These are phyloP conservation scores for Nothobranchius furzeri DNA, from an alignment of 2,113 vertebrate species.

Conservation along the genomic window DNA sequence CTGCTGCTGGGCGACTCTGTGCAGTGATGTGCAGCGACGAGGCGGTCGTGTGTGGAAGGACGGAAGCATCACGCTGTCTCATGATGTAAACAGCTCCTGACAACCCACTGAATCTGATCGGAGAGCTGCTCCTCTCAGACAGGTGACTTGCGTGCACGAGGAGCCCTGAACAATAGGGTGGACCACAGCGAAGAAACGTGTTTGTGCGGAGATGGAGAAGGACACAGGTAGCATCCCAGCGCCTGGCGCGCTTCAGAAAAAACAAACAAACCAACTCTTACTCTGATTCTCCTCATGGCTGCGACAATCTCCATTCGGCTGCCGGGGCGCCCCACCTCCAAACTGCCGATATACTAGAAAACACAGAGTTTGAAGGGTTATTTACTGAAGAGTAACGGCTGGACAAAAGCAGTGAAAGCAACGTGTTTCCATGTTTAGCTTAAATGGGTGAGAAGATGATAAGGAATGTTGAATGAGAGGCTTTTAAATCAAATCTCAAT, in stretches of 20 bases:
- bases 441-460: too few relatives aligned
- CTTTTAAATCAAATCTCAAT: too few relatives aligned
- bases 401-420: too few relatives aligned
- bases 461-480: too few relatives aligned
- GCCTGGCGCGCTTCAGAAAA: background rate
- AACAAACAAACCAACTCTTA: constrained; percentile 73
- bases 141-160: background rate
- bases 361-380: background rate
- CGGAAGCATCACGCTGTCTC: background rate
- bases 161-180: constrained; percentile 1
- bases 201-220: too few relatives aligned
- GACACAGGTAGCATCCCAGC: too few relatives aligned
- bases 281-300: constrained; percentile 94
- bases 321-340: constrained; percentile 93
- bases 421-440: too few relatives aligned
- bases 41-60: constrained; percentile 2
- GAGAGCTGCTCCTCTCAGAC: constrained; percentile 17
- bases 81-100: constrained; percentile 41
- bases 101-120: constrained; percentile 40
- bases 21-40: constrained; percentile 9
- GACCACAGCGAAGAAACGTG: background rate
- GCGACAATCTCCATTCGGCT: constrained; percentile 97
- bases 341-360: constrained; percentile 91
- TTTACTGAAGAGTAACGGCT: too few relatives aligned
- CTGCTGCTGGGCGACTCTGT: too few relatives aligned